Percentiles rank a stretch among this genome's conserved stretches.
Evolutionary conservation across 2,797 vertebrate genomes (phyloP).

Genomic region (Anguilla megastoma): DNA sequence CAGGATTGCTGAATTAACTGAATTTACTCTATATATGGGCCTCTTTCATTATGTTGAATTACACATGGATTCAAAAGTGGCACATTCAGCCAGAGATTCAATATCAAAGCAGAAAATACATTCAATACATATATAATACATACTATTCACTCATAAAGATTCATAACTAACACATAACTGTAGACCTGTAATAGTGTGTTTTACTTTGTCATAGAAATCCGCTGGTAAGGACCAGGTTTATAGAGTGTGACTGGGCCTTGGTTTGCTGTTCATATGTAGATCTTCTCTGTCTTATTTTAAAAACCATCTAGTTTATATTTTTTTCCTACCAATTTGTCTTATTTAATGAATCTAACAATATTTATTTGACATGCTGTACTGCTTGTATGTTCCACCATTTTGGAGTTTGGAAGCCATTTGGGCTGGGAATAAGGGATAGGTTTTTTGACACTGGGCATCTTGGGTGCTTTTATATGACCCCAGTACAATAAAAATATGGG

Average conservation of each 20-base stretch:
- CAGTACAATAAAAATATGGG: background rate
- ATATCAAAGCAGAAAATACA: background rate
- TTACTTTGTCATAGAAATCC: background rate
- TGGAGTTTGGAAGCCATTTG: background rate
- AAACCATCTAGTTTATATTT: background rate
- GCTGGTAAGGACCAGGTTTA: background rate
- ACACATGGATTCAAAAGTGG: background rate
- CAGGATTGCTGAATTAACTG: background rate
- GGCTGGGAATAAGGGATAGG: background rate
- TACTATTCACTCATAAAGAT: background rate
- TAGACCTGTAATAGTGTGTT: background rate
- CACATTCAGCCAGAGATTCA: background rate
- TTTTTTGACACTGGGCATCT: background rate
- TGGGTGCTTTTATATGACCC: conserved; percentile 13
- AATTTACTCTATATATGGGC: background rate
- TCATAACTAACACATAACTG: background rate
- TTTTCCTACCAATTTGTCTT: background rate
- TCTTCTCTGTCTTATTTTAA: background rate
- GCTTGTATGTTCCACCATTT: conserved; percentile 15
- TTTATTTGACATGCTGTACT: conserved; percentile 23
- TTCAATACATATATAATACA: background rate
- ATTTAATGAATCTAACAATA: conserved; percentile 19
- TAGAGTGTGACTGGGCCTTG: background rate
- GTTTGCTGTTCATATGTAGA: background rate
- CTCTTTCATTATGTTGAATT: background rate